phyloP scores from a whole-genome alignment of 1,140 invertebrate species.

The Ceratina calcarata region DNA sequence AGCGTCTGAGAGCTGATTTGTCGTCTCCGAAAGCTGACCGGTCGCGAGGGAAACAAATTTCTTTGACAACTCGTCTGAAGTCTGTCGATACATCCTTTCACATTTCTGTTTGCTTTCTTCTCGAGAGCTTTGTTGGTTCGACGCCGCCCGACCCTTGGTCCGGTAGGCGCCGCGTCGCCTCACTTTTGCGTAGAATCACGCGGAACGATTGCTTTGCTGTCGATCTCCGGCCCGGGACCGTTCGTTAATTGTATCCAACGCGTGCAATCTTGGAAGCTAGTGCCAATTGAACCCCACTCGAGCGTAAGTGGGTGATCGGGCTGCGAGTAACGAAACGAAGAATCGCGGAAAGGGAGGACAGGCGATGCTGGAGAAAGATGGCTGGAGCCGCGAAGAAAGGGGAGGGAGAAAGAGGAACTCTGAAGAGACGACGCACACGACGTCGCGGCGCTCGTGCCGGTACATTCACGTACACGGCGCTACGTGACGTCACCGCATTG shows the following conservation, averaged over 20 bases:
- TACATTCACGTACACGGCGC: conserved; percentile 76
- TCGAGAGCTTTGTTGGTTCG: neutral
- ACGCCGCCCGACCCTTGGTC: neutral
- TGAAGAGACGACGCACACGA: conserved; percentile 76
- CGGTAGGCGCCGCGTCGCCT: neutral
- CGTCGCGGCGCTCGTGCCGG: conserved; percentile 70
- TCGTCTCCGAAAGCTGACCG: neutral
- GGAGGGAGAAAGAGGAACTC: conserved; percentile 61
- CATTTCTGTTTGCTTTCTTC: neutral
- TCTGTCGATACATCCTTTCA: conserved; percentile 8
- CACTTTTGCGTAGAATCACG: neutral
- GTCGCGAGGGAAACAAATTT: conserved; percentile 14
- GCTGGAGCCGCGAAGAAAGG: conserved; percentile 49
- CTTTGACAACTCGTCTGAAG: neutral
- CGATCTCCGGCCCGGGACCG: neutral
- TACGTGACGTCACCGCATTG: conserved; percentile 81
- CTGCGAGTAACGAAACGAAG: conserved; percentile 70
- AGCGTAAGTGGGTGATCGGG: conserved; percentile 57
- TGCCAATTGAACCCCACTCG: conserved; percentile 51
- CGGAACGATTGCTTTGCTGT: neutral
- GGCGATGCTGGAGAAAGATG: conserved; percentile 50
- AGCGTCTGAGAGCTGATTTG: neutral
- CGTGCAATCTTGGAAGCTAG: conserved; percentile 33
- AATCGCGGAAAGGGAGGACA: conserved; percentile 62
- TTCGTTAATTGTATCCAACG: conserved; percentile 41